phyloP scores from a whole-genome alignment of 2,888 invertebrate genomes.

The Ectemnius continuus region DNA sequence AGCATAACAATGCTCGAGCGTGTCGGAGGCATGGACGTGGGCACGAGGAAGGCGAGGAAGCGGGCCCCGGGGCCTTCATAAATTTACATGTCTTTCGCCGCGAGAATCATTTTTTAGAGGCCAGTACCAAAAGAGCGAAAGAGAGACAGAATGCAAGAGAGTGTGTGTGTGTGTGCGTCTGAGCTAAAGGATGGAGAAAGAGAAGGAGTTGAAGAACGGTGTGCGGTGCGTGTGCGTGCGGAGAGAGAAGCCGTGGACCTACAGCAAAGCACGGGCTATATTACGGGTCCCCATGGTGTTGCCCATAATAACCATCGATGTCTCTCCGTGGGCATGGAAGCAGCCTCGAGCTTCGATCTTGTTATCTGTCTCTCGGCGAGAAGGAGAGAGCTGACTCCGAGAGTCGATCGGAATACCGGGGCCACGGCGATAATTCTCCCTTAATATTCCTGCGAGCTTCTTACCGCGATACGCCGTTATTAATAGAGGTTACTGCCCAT shows the following conservation, averaged over 20 bases:
- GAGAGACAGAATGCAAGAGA: neutral
- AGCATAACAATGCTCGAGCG: slow-evolving; percentile 67
- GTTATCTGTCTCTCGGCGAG: slow-evolving; percentile 46
- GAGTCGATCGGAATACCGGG: slow-evolving; percentile 38
- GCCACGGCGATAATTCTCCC: slow-evolving; percentile 20
- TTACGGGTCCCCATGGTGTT: slow-evolving; percentile 74
- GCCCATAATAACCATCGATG: slow-evolving; percentile 74
- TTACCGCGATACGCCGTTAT: slow-evolving; percentile 8
- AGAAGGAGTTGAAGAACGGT: slow-evolving; percentile 17
- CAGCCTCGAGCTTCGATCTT: slow-evolving; percentile 54
- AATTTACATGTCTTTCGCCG: slow-evolving; percentile 76
- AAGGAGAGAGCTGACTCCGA: too few relatives aligned
- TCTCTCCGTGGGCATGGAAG: slow-evolving; percentile 59
- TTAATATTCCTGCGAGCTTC: slow-evolving; percentile 5
- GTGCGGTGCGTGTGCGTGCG: slow-evolving; percentile 44
- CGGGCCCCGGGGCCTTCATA: slow-evolving; percentile 71
- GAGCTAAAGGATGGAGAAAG: too few relatives aligned
- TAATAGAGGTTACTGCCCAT: neutral
- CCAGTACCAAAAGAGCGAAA: slow-evolving; percentile 56
- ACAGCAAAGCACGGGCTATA: slow-evolving; percentile 70
- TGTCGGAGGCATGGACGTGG: slow-evolving; percentile 46
- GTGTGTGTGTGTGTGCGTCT: too few relatives aligned
- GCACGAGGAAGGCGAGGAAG: slow-evolving; percentile 41
- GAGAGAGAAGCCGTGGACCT: slow-evolving; percentile 66
- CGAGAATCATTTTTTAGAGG: slow-evolving; percentile 76